Base-by-base conservation (phyloP, 2,113 vertebrate genomes). In the Urocynchramus pylzowi region DNA sequence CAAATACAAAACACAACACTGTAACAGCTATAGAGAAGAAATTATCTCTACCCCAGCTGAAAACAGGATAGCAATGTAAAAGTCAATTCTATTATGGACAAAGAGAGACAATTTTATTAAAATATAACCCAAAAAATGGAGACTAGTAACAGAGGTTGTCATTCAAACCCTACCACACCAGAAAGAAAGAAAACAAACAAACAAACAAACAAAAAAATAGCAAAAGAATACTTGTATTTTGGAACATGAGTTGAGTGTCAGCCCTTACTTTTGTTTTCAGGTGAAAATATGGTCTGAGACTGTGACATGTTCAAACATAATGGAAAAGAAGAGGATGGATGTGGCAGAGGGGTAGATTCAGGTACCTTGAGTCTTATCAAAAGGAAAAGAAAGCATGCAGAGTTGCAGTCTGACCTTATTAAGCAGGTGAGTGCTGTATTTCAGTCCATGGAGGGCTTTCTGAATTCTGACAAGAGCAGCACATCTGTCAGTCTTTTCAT, bases 401-500 rank as follows among this genome's bases (percentile, higher is more conserved):
- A 73, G 49, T 83, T 61, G 7, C 63, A 86, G 45, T 42, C 76
- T 70, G 54, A 77, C 35, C 54, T 84, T 86, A 54, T 78, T 61
- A 70, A 92, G 33, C 33, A 88, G 75, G 54, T 83, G 47, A 84
- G 33, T 1, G 1, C 47, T 74, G 30, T 53, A 65, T 67, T 92
- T 76, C 67, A 80, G 50, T 83, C 82, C 54, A 63, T 6, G 1
- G 68, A 89, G 71, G 50, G n/a, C 45, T 88, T 93, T 89, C 68
- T 83, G 83, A 73, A 65, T 80, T 79, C 65, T 90, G 63, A 79
- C 50, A 93, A 65, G 53, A 59, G 64, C 73, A 84, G 44, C 83
- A 88, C 93, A 88, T 93, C 90, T 96, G 88, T 39, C 79, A 93
- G 63, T 83, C 88, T 93, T 92, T 90, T 84, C 68, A 83, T 81